Evolutionary conservation across 2,113 vertebrate species (phyloP).

Genomic region (Myxocyprinus asiaticus): DNA sequence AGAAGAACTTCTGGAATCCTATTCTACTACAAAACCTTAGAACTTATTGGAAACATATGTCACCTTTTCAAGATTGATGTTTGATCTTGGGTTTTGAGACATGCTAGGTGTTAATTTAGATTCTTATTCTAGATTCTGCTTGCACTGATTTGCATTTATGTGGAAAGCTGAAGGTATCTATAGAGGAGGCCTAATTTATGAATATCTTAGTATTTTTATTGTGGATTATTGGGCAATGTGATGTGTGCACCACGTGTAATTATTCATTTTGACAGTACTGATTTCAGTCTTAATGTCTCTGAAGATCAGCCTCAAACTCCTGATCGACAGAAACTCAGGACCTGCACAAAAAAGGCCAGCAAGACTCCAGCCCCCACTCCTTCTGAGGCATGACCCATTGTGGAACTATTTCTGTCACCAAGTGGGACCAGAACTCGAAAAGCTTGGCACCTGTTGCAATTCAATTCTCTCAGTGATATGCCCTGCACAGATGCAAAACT

Average conservation of each 20-base stretch:
- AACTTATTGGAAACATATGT: neutral
- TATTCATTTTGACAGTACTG: no score
- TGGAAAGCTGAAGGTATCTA: neutral
- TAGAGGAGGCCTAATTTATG: neutral
- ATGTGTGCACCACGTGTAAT: no score
- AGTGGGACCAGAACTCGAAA: conserved; percentile 54
- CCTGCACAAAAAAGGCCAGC: conserved; percentile 60
- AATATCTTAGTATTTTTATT: no score
- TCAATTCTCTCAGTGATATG: conserved; percentile 44
- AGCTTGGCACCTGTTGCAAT: conserved; percentile 70
- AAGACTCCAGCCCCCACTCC: conserved; percentile 53
- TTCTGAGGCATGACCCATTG: conserved; percentile 70
- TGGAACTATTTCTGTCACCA: conserved; percentile 69
- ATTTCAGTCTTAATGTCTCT: no score
- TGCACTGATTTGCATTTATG: neutral
- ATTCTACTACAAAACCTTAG: neutral
- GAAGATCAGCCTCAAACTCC: no score
- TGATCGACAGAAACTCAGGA: conserved; percentile 50
- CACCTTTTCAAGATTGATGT: neutral
- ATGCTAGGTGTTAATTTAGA: neutral
- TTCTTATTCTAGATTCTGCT: neutral
- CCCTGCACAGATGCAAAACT: no score
- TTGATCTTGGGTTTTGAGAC: neutral
- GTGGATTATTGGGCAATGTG: no score
- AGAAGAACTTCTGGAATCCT: neutral